Percentiles rank a stretch among this genome's conserved stretches.
phyloP scores from a whole-genome alignment of 2,113 vertebrate genomes.

The Plotosus lineatus region DNA sequence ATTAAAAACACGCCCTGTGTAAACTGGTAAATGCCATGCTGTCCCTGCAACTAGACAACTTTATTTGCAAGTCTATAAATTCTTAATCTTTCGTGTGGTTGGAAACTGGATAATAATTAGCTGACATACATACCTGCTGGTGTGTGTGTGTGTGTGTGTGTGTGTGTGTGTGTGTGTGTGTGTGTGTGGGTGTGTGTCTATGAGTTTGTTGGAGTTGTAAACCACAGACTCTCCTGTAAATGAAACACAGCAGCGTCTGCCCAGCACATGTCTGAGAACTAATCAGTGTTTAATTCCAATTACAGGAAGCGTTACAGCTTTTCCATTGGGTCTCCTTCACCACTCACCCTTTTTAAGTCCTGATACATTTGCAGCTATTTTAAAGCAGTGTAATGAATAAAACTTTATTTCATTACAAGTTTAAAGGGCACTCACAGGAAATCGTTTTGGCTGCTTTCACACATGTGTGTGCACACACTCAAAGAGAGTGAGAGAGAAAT shows the following conservation, averaged over 20 bases:
- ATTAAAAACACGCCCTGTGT: neutral
- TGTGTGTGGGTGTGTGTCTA: neutral
- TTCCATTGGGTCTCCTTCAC: neutral
- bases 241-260: neutral
- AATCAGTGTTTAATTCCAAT: constrained; percentile 13
- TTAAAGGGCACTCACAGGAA: constrained; percentile 35
- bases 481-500: too few species aligned
- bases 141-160: constrained; percentile 12
- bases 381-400: constrained; percentile 27
- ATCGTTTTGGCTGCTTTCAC: neutral
- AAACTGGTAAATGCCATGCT: neutral
- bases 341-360: constrained; percentile 1
- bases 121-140: neutral
- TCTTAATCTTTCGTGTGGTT: constrained; percentile 21
- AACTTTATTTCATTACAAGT: constrained; percentile 22
- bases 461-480: neutral
- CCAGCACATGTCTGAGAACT: neutral
- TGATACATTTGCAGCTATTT: constrained; percentile 6
- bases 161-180: constrained; percentile 6
- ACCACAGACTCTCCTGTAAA: constrained; percentile 5
- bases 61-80: constrained; percentile 11
- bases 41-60: neutral
- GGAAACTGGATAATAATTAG: constrained; percentile 18
- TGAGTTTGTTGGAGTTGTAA: neutral
- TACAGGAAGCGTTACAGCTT: constrained; percentile 14